These are phyloP conservation scores for Strigamia maritima DNA, from an alignment of 2,888 invertebrate species.

Conservation along the genomic window DNA sequence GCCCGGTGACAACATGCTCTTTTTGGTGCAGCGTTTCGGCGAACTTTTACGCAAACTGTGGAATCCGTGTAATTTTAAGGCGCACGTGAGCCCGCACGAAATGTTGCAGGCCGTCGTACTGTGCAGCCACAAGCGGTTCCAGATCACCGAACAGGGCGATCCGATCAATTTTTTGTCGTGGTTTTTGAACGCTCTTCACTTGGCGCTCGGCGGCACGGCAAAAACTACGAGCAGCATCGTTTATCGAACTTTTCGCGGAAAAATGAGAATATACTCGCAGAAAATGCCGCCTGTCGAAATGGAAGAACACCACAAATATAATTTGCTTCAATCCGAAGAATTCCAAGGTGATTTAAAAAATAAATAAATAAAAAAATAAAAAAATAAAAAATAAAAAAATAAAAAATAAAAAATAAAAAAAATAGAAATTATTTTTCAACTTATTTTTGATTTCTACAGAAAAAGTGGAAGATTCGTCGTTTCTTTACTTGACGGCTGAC, in stretches of 20 bases:
- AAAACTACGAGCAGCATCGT: constrained; percentile 63
- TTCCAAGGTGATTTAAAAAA: too few species aligned
- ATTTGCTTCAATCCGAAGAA: constrained; percentile 73
- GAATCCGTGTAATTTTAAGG: constrained; percentile 98
- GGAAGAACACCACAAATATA: constrained; percentile 81
- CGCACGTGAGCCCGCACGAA: constrained; percentile 99
- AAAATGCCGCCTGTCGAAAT: constrained; percentile 89
- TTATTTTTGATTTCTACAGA: constrained; percentile 58
- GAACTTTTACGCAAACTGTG: constrained; percentile 95
- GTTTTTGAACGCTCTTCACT: constrained; percentile 94
- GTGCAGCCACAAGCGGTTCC: constrained; percentile 94
- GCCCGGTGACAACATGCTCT: constrained; percentile 89
- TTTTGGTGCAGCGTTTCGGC: constrained; percentile 88
- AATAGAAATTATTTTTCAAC: not conserved
- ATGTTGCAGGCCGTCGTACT: constrained; percentile 98
- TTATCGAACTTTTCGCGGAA: constrained; percentile 88
- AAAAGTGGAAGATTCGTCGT: constrained; percentile 83
- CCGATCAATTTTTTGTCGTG: constrained; percentile 97
- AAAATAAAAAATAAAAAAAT: too few species aligned
- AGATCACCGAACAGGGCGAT: constrained; percentile 98
- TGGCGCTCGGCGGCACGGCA: constrained; percentile 89
- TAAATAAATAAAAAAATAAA: too few species aligned
- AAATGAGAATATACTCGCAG: constrained; percentile 83
- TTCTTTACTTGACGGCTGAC: constrained; percentile 95
- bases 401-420: not conserved